Evolutionary conservation across 2,113 vertebrate genomes (phyloP), one percentile per base, ranked within the genome.

Genomic region (Xyliphius kryptos): DNA sequence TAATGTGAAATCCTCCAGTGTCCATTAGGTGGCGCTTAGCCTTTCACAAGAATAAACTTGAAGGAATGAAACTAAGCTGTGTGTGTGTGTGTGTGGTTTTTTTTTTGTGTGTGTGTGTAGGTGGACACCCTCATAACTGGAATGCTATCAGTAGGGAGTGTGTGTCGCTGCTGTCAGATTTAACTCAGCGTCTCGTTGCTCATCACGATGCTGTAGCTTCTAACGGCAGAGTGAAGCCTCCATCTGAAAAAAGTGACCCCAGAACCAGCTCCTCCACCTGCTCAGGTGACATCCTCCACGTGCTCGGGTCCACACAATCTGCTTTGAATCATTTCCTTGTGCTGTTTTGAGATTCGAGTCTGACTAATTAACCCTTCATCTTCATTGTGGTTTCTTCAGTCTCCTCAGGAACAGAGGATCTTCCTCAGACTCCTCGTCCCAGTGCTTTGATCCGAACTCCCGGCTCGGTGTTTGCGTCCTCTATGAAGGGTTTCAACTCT

Each of bases 111-210:
- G 19, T 55, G 22, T 66, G 26, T 57, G 5, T 76, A 99, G 96
- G 96, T 68, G 95, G 96, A 17, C 95, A 98, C 74, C 90, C 96
- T 1, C 90, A 98, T 72, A 94, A 92, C 71, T 99, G 96, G 96
- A 88, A 89, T 17, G 89, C 92, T 0, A 89, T 99, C 76, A 95
- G 89, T 56, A 83, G 76, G 59, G 94, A 94, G 76, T 98, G 96
- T 71, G 76, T 98, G 78, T 89, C 74, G 63, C 83, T 98, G 66
- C 76, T 99, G 58, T 81, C 73, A 36, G 89, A 91, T 68, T 85
- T 99, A 73, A 96, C 93, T 17, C 91, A 91, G 73, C 90, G 89
- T 66, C 86, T 98, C 40, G 71, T 93, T 1, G 53, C 78, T 13
- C 88, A 92, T 69, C 94, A 99, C 49, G 94, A 98, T 68, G 88